Evolutionary conservation across 2,113 vertebrate species (phyloP).

Genomic region (Chaenogobius annularis): DNA sequence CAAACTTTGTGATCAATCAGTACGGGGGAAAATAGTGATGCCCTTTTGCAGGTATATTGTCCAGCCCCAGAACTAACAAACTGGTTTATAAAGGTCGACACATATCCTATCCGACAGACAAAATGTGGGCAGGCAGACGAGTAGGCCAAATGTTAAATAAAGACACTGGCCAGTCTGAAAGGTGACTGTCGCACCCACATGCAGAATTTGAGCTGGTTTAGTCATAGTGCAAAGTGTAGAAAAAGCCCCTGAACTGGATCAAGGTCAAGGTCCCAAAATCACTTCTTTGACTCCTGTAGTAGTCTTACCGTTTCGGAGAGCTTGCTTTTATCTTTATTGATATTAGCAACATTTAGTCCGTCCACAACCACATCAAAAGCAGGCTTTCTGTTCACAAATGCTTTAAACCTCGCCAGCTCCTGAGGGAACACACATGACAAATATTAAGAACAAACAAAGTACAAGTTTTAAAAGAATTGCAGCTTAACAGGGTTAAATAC

Average conservation of each 20-base stretch:
- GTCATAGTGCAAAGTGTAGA: slow-evolving; percentile 43
- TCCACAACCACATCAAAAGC: slow-evolving; percentile 92
- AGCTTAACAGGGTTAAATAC: background rate
- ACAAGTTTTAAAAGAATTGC: background rate
- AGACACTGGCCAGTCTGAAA: slow-evolving; percentile 34
- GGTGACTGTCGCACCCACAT: slow-evolving; percentile 16
- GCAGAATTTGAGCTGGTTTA: slow-evolving; percentile 23
- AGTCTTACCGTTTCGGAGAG: slow-evolving; percentile 84
- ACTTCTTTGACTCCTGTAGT: slow-evolving; percentile 11
- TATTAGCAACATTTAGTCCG: slow-evolving; percentile 89
- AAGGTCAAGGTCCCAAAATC: background rate
- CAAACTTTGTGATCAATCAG: too few relatives aligned
- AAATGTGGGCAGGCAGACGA: slow-evolving; percentile 43
- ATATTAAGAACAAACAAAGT: background rate
- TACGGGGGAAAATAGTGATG: background rate
- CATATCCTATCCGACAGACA: slow-evolving; percentile 2
- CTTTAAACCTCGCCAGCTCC: slow-evolving; percentile 87
- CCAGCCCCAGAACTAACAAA: background rate
- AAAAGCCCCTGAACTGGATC: slow-evolving; percentile 45
- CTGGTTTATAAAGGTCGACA: background rate
- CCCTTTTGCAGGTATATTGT: background rate
- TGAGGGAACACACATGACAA: slow-evolving; percentile 45
- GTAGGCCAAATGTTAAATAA: slow-evolving; percentile 37
- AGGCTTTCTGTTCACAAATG: slow-evolving; percentile 81
- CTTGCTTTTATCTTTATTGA: slow-evolving; percentile 62